Evolutionary conservation across 2,888 invertebrate genomes (phyloP), one percentile per base, ranked within the genome.

Genomic region (Petrolisthes cinctipes): DNA sequence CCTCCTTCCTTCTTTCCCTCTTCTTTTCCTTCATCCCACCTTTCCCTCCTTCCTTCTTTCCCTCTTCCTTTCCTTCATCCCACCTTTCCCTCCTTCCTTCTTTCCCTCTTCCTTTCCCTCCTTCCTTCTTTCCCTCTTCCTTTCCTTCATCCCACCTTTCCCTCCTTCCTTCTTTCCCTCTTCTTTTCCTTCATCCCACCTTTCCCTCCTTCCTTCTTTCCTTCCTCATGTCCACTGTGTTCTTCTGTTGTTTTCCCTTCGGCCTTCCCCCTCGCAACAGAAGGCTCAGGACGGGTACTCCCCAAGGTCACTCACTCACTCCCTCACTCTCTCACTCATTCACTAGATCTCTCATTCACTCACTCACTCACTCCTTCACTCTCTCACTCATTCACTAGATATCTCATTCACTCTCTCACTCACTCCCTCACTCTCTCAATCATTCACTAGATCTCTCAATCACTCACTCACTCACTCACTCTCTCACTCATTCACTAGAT

Each of bases 1-100:
- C 71, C 71, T 71, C 71, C n/a, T n/a, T 71, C 71, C n/a, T n/a
- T 71, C 71, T 17, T n/a, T 71, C 71, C n/a, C n/a, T 71, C 71
- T 17, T n/a, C n/a, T n/a, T 17, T n/a, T 71, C 71, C n/a, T n/a
- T 71, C 71, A 5, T n/a, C n/a, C 71, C n/a, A 5, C n/a, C 71
- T 17, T n/a, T 71, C 71, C n/a, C n/a, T 71, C n/a, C n/a, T 20
- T 71, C 71, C 20, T 4, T 71, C 71, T 3, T 20, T 4, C 71
- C 20, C 3, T 71, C 71, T n/a, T n/a, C 20, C 71, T n/a, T 6
- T 71, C n/a, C 20, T n/a, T 71, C 71, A 6, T 20, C 20, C 71
- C 20, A 14, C 20, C 71, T 4, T n/a, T n/a, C 20, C n/a, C 20
- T n/a, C 20, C 0, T 71, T 20, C 20, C 71, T 71, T 20, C 71